These are phyloP conservation scores for Seriola rivoliana DNA, from an alignment of 2,113 vertebrate genomes.

Conservation along the genomic window DNA sequence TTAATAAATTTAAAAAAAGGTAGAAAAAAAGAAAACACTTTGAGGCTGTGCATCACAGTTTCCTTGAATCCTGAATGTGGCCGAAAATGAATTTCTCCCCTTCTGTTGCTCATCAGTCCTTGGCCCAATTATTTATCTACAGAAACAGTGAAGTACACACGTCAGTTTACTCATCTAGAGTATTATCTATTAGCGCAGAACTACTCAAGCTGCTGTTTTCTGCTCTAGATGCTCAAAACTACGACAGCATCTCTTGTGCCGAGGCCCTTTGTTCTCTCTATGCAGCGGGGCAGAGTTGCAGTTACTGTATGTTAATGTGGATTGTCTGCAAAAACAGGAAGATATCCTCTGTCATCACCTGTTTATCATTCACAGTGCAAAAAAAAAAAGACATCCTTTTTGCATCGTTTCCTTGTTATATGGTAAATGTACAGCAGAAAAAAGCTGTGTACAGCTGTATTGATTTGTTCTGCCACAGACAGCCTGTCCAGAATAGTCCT, in stretches of 20 bases:
- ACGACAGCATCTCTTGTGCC: background rate
- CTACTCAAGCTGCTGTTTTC: constrained; percentile 37
- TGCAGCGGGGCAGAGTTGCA: background rate
- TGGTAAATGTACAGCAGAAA: background rate
- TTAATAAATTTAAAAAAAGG: background rate
- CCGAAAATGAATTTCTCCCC: constrained; percentile 50
- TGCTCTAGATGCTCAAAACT: background rate
- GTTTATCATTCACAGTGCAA: background rate
- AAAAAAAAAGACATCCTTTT: background rate
- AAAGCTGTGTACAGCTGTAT: background rate
- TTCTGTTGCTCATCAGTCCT: constrained; percentile 70
- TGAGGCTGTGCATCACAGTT: constrained; percentile 34
- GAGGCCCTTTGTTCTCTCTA: background rate
- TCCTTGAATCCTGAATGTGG: constrained; percentile 40
- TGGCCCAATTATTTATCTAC: constrained; percentile 83
- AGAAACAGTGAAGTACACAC: constrained; percentile 74
- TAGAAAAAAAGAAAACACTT: constrained; percentile 14
- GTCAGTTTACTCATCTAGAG: constrained; percentile 52
- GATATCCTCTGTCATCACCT: background rate
- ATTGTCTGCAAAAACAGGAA: background rate
- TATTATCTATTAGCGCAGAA: fast-evolving
- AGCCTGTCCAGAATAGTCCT: background rate
- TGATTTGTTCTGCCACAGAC: background rate
- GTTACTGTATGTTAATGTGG: background rate
- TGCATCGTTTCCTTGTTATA: background rate